These are phyloP conservation scores for Odocoileus virginianus DNA, from an alignment of 2,113 vertebrate genomes.

Conservation along the genomic window DNA sequence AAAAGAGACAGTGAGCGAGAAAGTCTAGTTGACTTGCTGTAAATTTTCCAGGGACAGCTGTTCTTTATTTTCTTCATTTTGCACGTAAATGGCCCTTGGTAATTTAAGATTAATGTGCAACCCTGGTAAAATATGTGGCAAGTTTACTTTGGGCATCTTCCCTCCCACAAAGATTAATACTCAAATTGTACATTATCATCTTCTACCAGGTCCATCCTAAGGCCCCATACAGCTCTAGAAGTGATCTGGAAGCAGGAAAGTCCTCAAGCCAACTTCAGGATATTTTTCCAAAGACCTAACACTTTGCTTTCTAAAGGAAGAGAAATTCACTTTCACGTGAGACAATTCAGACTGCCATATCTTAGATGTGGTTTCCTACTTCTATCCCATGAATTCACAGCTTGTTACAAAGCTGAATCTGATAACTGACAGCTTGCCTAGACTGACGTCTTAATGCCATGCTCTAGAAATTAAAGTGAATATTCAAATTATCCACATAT, in stretches of 20 bases:
- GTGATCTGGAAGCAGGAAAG: not conserved
- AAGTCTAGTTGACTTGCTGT: constrained; percentile 70
- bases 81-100: constrained; percentile 67
- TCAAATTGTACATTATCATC: not conserved
- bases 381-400: constrained; percentile 15
- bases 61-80: constrained; percentile 73
- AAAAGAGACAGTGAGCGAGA: constrained; percentile 65
- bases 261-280: not conserved
- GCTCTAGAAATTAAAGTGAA: constrained; percentile 48
- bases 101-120: constrained; percentile 63
- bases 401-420: constrained; percentile 36
- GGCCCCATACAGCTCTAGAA: not conserved
- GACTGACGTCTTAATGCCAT: constrained; percentile 53
- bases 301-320: constrained; percentile 9
- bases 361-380: constrained; percentile 45
- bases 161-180: constrained; percentile 17
- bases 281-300: not conserved
- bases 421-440: constrained; percentile 51
- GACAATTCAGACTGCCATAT: constrained; percentile 46
- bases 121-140: constrained; percentile 39
- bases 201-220: not conserved
- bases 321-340: not conserved
- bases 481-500: constrained; percentile 70
- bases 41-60: constrained; percentile 76
- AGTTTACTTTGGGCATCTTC: not conserved